Conservation (phyloP, 2,797 vertebrate species). For the Arrhamphus sclerolepis region DNA sequence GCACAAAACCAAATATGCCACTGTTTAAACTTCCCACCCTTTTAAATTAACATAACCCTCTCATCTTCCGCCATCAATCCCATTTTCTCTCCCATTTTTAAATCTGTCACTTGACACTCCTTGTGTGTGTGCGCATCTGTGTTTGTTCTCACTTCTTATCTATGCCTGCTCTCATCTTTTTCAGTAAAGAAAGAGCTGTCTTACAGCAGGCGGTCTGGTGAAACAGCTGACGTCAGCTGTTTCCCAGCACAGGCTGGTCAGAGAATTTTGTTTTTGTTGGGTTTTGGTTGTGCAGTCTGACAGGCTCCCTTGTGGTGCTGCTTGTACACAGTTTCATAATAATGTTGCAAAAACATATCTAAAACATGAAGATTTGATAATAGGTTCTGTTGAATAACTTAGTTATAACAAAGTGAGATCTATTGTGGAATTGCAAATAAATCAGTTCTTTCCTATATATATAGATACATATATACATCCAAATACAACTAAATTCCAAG, state of each 20-base stretch:
- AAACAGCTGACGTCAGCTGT: constrained; percentile 41
- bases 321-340: constrained; percentile 14
- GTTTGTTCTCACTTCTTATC: constrained; percentile 27
- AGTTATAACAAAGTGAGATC: neutral
- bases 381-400: neutral
- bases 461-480: too few relatives aligned
- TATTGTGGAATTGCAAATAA: neutral
- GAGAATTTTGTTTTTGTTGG: constrained; percentile 37
- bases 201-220: too few relatives aligned
- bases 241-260: constrained; percentile 25
- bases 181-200: constrained; percentile 16
- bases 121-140: neutral
- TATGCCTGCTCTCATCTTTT: constrained; percentile 50
- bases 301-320: constrained; percentile 13
- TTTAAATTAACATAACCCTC: constrained; percentile 52
- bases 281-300: constrained; percentile 22
- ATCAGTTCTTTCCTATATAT: neutral
- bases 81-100: too few relatives aligned
- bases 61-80: constrained; percentile 1
- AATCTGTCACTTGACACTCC: too few relatives aligned
- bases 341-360: constrained; percentile 2
- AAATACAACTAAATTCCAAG: too few relatives aligned
- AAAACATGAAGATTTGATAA: constrained; percentile 2
- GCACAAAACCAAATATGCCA: constrained; percentile 45
- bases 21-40: constrained; percentile 44